Percentiles rank a stretch among this genome's conserved stretches.
These are phyloP conservation scores for Anolis sagrei DNA, from an alignment of 2,113 vertebrate species.

Conservation along the genomic window DNA sequence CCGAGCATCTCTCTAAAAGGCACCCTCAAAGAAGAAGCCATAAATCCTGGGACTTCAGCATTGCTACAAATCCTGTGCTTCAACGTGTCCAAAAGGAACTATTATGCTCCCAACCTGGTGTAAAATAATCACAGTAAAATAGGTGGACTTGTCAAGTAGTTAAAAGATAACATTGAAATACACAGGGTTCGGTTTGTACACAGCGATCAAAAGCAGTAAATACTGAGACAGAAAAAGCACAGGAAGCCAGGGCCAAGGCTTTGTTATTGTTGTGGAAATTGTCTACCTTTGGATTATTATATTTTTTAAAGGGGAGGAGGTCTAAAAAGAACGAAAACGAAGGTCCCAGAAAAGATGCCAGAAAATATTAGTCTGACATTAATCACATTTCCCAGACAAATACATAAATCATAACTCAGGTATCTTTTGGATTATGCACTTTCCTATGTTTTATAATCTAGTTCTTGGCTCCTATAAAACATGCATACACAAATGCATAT, in stretches of 20 bases:
- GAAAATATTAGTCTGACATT: neutral
- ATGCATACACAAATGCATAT: neutral
- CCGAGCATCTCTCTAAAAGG: conserved; percentile 14
- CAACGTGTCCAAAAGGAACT: conserved; percentile 56
- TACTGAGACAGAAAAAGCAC: conserved; percentile 62
- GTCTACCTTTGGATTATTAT: conserved; percentile 51
- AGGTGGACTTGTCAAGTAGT: conserved; percentile 68
- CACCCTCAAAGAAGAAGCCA: conserved; percentile 34
- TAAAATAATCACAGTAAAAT: conserved; percentile 70
- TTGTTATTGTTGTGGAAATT: conserved; percentile 51
- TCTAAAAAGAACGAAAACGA: neutral
- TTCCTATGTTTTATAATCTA: neutral
- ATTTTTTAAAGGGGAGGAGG: neutral
- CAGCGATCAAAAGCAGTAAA: conserved; percentile 65
- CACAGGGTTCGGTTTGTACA: conserved; percentile 54
- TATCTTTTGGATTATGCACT: neutral
- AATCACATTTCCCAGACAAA: neutral
- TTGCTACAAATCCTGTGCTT: conserved; percentile 60
- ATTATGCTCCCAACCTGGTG: conserved; percentile 54
- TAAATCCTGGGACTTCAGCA: conserved; percentile 48
- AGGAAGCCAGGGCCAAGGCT: conserved; percentile 46
- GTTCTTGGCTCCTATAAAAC: neutral
- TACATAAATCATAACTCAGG: neutral
- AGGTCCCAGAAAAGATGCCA: neutral
- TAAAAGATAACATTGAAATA: conserved; percentile 73